Conservation (phyloP, 2,888 invertebrate genomes). For the Entomobrya proxima region DNA sequence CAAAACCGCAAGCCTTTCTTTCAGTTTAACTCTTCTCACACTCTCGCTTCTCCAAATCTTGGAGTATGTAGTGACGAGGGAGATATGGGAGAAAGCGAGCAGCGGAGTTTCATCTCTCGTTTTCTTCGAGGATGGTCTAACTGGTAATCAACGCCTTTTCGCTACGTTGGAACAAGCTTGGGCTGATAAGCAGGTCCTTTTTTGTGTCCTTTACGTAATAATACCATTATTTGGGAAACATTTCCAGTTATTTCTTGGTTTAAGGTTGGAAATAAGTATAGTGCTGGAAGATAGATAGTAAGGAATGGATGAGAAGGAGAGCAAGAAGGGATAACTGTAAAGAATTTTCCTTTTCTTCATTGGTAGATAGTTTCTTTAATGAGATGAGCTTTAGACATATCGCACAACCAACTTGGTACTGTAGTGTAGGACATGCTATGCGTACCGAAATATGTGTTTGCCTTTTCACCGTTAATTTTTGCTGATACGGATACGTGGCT, state of each 20-base stretch:
- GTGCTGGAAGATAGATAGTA: neutral
- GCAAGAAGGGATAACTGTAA: neutral
- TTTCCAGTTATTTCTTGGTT: constrained; percentile 14
- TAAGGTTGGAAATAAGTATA: neutral
- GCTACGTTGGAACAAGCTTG: neutral
- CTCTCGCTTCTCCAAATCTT: constrained; percentile 9
- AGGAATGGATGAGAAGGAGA: neutral
- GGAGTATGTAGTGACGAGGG: neutral
- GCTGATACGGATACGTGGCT: neutral
- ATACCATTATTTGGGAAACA: constrained; percentile 30
- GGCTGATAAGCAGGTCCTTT: neutral
- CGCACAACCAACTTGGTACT: neutral
- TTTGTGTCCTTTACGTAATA: constrained; percentile 19
- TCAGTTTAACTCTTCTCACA: constrained; percentile 32
- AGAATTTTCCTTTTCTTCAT: constrained; percentile 28
- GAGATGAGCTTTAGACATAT: constrained; percentile 20
- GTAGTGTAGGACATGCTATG: neutral
- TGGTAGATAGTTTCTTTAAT: constrained; percentile 32
- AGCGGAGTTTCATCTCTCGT: neutral
- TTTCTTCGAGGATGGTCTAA: constrained; percentile 50
- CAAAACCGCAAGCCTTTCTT: constrained; percentile 40
- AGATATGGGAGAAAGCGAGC: neutral
- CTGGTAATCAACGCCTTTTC: constrained; percentile 65
- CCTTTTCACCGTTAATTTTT: constrained; percentile 22
- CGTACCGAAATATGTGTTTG: neutral